phyloP scores from a whole-genome alignment of 2,113 vertebrate species.

The Mirounga angustirostris region DNA sequence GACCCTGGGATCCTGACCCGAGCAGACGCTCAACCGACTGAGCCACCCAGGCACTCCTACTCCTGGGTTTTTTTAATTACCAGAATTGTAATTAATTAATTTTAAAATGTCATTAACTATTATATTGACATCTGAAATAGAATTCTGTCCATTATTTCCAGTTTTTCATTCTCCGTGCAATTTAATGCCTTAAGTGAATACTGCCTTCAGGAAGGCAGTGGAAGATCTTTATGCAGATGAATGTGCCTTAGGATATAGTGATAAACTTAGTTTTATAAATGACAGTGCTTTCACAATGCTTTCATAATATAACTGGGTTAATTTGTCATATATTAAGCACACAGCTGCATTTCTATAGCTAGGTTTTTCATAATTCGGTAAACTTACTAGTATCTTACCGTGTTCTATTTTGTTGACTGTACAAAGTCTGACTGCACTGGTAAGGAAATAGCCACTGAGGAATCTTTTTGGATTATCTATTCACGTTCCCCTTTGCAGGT shows the following conservation, averaged over 20 bases:
- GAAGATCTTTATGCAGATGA: constrained; percentile 33
- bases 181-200: constrained; percentile 29
- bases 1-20: too few species aligned
- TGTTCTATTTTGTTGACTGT: constrained; percentile 37
- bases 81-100: neutral
- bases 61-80: neutral
- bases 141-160: constrained; percentile 37
- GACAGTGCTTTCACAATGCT: constrained; percentile 23
- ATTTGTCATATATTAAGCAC: constrained; percentile 24
- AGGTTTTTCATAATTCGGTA: constrained; percentile 40
- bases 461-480: constrained; percentile 56
- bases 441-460: constrained; percentile 49
- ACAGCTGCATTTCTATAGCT: constrained; percentile 19
- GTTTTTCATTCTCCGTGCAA: constrained; percentile 35
- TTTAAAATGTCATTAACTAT: neutral
- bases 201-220: constrained; percentile 19
- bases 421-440: neutral
- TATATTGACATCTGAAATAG: constrained; percentile 30
- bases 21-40: too few species aligned
- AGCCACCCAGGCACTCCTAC: neutral
- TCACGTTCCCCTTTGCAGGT: neutral
- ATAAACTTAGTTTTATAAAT: constrained; percentile 47
- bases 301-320: neutral
- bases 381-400: neutral
- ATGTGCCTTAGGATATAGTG: constrained; percentile 3